Percentiles rank a stretch among this genome's conserved stretches.
phyloP scores from a whole-genome alignment of 2,113 vertebrate species.

The Myotis brandtii region DNA sequence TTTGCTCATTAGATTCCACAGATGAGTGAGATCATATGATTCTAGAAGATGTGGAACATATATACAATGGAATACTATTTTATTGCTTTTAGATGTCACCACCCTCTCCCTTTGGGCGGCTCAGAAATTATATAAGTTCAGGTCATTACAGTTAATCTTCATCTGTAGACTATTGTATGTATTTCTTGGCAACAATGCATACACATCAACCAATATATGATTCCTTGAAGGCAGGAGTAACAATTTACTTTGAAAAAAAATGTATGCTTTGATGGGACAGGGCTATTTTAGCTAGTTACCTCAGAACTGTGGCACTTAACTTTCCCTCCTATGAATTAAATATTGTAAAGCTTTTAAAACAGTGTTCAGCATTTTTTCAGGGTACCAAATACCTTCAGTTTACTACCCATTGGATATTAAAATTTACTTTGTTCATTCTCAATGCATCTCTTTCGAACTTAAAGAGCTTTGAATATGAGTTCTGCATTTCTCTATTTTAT shows the following conservation, averaged over 20 bases:
- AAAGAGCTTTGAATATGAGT: not conserved
- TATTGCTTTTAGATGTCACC: not conserved
- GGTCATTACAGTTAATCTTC: not conserved
- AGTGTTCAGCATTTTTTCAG: not conserved
- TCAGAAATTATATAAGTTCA: not conserved
- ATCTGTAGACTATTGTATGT: not conserved
- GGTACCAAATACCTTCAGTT: not conserved
- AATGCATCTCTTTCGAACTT: not conserved
- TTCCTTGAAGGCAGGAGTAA: not conserved
- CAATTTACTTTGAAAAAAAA: not conserved
- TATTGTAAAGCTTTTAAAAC: not conserved
- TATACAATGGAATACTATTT: not conserved
- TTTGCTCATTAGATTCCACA: too few relatives aligned
- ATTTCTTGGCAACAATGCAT: not conserved
- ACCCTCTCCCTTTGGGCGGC: not conserved
- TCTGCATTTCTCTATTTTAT: not conserved
- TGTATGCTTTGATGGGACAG: not conserved
- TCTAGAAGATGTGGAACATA: not conserved
- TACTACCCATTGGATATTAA: not conserved
- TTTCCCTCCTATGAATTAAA: not conserved
- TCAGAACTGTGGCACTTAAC: not conserved
- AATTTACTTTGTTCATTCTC: not conserved
- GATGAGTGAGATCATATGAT: too few relatives aligned
- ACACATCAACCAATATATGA: not conserved
- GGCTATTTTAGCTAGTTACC: not conserved